Evolutionary conservation across 1,140 invertebrate species (phyloP).

Genomic region (Drosophila pachea): DNA sequence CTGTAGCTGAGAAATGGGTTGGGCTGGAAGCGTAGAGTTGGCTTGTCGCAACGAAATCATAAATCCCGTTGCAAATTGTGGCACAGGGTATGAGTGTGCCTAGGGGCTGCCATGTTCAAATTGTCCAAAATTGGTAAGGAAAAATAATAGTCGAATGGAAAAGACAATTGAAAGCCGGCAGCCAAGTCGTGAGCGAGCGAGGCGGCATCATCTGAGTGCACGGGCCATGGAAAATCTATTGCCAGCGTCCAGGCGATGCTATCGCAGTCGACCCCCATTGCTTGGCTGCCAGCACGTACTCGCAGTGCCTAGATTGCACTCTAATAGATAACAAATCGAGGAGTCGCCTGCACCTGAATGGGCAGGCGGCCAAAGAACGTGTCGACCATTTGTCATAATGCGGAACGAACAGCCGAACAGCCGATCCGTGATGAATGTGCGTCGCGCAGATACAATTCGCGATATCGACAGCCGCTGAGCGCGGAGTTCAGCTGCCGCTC

Average conservation of each 20-base stretch:
- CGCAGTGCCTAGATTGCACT: constrained; percentile 56
- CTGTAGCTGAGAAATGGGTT: background rate
- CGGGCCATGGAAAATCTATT: constrained; percentile 51
- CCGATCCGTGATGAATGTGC: constrained; percentile 32
- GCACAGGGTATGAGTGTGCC: constrained; percentile 4
- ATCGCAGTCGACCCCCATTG: constrained; percentile 31
- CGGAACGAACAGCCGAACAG: constrained; percentile 56
- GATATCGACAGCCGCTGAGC: constrained; percentile 6
- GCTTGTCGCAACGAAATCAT: no score
- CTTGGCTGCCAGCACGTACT: constrained; percentile 55
- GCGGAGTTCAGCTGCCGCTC: constrained; percentile 13
- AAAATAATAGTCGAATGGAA: constrained; percentile 39
- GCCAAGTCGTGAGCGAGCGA: constrained; percentile 58
- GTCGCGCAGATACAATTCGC: constrained; percentile 5
- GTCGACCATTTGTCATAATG: constrained; percentile 68
- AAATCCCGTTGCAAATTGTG: background rate
- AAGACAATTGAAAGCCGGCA: constrained; percentile 49
- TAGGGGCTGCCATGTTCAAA: constrained; percentile 50
- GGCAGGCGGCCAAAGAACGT: constrained; percentile 50
- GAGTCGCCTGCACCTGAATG: constrained; percentile 60
- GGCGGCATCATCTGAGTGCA: constrained; percentile 21
- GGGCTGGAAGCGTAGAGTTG: no score
- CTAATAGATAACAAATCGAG: constrained; percentile 56
- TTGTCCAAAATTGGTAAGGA: constrained; percentile 58
- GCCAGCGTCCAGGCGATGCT: constrained; percentile 49